Percentiles rank a stretch among this genome's conserved stretches.
Evolutionary conservation across 2,888 invertebrate genomes (phyloP).

Genomic region (Lobophora halterata): DNA sequence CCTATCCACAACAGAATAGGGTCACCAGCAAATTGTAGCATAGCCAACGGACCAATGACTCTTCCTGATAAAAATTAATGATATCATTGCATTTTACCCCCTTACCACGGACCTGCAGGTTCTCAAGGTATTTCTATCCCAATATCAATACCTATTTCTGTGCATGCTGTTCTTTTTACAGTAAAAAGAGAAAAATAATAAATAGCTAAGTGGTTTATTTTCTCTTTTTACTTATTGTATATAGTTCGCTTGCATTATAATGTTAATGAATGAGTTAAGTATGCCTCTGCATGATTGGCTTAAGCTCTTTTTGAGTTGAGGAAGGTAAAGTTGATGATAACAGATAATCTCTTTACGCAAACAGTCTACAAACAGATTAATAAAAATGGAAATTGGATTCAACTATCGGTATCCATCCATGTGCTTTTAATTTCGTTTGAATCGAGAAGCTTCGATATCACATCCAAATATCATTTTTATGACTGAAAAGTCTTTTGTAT

Average conservation of each 20-base stretch:
- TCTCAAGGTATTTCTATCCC: constrained; percentile 81
- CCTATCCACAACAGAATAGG: constrained; percentile 53
- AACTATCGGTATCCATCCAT: constrained; percentile 49
- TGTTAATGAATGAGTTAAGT: constrained; percentile 34
- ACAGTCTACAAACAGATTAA: constrained; percentile 35
- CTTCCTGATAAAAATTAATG: constrained; percentile 75
- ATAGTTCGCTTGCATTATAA: constrained; percentile 59
- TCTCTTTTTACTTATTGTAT: constrained; percentile 49
- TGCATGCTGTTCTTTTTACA: constrained; percentile 62
- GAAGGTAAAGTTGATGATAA: constrained; percentile 21
- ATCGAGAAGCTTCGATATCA: constrained; percentile 48
- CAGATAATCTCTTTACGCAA: constrained; percentile 32
- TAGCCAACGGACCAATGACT: constrained; percentile 49
- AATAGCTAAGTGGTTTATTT: constrained; percentile 16
- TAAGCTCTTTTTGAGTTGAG: constrained; percentile 27
- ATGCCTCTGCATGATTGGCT: constrained; percentile 57
- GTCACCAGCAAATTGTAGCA: constrained; percentile 62
- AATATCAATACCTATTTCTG: constrained; percentile 71
- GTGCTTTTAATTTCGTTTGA: constrained; percentile 52
- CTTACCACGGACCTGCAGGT: constrained; percentile 80
- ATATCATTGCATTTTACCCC: constrained; percentile 77
- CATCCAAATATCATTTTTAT: constrained; percentile 44
- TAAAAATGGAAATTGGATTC: constrained; percentile 36
- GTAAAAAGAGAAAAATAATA: constrained; percentile 42
- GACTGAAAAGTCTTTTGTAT: constrained; percentile 36